Evolutionary conservation across 1,140 invertebrate species (phyloP), one percentile per base, ranked within the genome.

Genomic region (Ostrea denselamellosa): DNA sequence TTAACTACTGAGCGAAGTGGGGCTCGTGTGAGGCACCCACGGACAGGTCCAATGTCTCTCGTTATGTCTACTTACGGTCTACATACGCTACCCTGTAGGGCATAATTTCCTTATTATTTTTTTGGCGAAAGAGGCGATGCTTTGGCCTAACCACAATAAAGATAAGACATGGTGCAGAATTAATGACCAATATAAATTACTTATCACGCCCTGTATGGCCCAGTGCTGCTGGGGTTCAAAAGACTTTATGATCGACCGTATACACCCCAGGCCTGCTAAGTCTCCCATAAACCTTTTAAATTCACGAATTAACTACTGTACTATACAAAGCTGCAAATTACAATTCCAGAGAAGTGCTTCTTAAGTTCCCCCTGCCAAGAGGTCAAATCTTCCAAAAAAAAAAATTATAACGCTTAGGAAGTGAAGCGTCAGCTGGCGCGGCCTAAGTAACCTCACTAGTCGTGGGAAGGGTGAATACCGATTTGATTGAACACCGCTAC

Each of bases 401-500:
- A 62, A 62, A 62, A 17, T n/a, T 19, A 58, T 9, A 62, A n/a
- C 56, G 56, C 19, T 62, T 7, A n/a, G n/a, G 56, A 62, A 17
- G n/a, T 5, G 56, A 62, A 62, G 56, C 7, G 17, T 62, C 56
- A 34, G 68, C 25, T 9, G 25, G 14, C 7, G n/a, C n/a, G 58
- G 28, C 68, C 25, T 77, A 10, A 17, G 12, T 28, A 28, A 22
- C 68, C 68, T 34, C 25, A 5, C 28, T 14, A 28, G 22, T 77
- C 68, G n/a, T 77, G 28, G 8, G 22, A 77, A 34, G 68, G 68
- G 22, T 77, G 68, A 28, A 77, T 77, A 25, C 68, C 68, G 25
- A 77, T 34, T 0, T 77, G 68, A 77, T 77, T 77, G 68, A 77
- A 77, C 68, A 77, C 9, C 68, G 28, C 22, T 10, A 77, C 28